These are phyloP conservation scores for Monodelphis domestica DNA, from an alignment of 2,797 vertebrate species.

Conservation along the genomic window DNA sequence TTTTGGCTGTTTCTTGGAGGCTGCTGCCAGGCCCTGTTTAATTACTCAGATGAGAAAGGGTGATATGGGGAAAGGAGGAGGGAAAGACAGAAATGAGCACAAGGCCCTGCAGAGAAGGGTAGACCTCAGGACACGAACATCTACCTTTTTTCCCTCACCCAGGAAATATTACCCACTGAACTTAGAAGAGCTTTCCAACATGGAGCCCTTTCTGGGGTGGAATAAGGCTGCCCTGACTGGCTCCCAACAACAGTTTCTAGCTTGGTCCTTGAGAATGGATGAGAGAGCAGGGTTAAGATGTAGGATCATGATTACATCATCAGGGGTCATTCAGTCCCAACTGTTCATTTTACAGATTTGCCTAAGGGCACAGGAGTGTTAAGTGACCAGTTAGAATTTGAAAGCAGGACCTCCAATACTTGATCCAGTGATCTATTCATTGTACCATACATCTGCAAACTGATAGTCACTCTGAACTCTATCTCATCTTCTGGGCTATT, in stretches of 20 bases:
- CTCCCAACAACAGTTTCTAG: neutral
- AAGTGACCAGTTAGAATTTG: neutral
- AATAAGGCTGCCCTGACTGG: neutral
- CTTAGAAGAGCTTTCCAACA: neutral
- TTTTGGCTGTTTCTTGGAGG: slow-evolving; percentile 76
- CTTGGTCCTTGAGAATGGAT: neutral
- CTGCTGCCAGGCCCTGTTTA: slow-evolving; percentile 62
- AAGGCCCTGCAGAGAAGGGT: slow-evolving; percentile 2
- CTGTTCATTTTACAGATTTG: neutral
- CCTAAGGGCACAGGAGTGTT: neutral
- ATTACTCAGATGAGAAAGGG: slow-evolving; percentile 15
- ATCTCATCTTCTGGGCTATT: neutral
- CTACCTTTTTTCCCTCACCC: neutral
- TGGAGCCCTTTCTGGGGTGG: neutral
- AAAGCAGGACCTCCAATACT: neutral
- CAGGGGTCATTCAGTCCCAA: neutral
- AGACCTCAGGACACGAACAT: neutral
- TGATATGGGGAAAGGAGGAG: neutral
- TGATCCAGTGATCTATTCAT: neutral
- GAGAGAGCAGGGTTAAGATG: neutral
- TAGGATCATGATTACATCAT: neutral
- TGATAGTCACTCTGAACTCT: neutral
- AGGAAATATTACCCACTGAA: neutral
- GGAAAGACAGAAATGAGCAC: neutral
- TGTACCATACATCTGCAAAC: neutral